Conservation (phyloP, 2,797 vertebrate genomes). For the Rhinella marina region DNA sequence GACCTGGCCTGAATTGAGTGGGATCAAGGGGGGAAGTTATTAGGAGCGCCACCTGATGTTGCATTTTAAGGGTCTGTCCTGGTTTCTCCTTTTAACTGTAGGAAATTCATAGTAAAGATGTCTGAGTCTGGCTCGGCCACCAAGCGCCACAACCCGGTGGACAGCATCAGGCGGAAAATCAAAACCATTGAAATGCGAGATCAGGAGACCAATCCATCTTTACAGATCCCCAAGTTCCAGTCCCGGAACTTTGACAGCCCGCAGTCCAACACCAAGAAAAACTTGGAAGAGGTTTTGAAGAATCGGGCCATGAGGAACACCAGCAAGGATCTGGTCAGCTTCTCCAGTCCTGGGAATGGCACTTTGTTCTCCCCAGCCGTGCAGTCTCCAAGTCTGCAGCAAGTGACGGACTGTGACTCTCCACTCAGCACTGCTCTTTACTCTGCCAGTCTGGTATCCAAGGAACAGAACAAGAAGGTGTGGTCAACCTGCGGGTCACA, state of each 20-base stretch:
- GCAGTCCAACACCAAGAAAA: constrained; percentile 74
- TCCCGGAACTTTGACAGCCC: constrained; percentile 82
- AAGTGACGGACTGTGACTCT: constrained; percentile 17
- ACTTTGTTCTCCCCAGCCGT: accelerated
- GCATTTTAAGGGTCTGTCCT: not conserved
- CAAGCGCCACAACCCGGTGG: constrained; percentile 85
- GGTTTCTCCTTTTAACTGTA: not conserved
- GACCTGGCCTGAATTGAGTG: no score
- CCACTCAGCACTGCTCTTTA: constrained; percentile 71
- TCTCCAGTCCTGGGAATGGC: not conserved
- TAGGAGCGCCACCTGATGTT: not conserved
- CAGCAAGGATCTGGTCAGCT: constrained; percentile 22
- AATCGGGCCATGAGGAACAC: constrained; percentile 69
- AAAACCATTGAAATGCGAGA: constrained; percentile 85
- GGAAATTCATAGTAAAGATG: constrained; percentile 7
- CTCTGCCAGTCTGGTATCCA: constrained; percentile 66
- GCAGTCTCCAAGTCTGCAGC: constrained; percentile 45
- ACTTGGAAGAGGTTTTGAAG: constrained; percentile 82
- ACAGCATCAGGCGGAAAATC: constrained; percentile 90
- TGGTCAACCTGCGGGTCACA: constrained; percentile 57
- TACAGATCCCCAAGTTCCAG: constrained; percentile 85
- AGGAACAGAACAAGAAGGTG: constrained; percentile 53
- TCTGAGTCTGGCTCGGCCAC: constrained; percentile 59
- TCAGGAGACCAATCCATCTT: constrained; percentile 75
- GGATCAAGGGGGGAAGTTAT: not conserved